Percentiles rank a stretch among this genome's conserved stretches.
Conservation (phyloP, 1,140 invertebrate species). For the Acromyrmex heyeri region DNA sequence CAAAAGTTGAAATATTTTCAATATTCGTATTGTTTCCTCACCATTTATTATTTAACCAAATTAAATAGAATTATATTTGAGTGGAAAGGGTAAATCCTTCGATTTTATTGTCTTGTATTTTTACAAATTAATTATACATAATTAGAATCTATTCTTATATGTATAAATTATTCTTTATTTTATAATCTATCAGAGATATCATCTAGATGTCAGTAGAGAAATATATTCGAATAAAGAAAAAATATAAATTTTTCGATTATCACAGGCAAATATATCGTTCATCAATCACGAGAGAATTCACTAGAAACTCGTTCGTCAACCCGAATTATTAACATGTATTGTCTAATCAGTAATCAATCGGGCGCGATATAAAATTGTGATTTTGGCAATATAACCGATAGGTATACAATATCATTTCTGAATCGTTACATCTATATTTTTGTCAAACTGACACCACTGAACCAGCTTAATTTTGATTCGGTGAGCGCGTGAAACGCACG, state of each 20-base stretch:
- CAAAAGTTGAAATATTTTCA: not conserved
- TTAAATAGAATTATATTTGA: not conserved
- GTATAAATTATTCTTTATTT: conserved; percentile 9
- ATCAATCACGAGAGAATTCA: not conserved
- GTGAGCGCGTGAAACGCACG: conserved; percentile 15
- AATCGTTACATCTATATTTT: conserved; percentile 51
- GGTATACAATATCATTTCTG: not conserved
- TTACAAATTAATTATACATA: not conserved
- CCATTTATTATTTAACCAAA: not conserved
- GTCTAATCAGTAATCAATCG: conserved; percentile 18
- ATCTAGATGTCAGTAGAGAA: not conserved
- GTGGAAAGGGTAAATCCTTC: too few species aligned
- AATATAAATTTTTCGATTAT: not conserved
- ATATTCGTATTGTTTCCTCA: not conserved
- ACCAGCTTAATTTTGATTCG: conserved; percentile 69
- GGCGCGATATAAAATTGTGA: not conserved
- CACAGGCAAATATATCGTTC: not conserved
- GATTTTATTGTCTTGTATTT: not conserved
- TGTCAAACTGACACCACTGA: conserved; percentile 59
- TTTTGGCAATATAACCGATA: not conserved
- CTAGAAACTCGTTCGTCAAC: not conserved
- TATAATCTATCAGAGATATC: not conserved
- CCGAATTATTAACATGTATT: not conserved
- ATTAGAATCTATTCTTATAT: not conserved
- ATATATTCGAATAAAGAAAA: not conserved